Base-by-base conservation (phyloP, 2,797 vertebrate genomes). In the Heliangelus exortis region DNA sequence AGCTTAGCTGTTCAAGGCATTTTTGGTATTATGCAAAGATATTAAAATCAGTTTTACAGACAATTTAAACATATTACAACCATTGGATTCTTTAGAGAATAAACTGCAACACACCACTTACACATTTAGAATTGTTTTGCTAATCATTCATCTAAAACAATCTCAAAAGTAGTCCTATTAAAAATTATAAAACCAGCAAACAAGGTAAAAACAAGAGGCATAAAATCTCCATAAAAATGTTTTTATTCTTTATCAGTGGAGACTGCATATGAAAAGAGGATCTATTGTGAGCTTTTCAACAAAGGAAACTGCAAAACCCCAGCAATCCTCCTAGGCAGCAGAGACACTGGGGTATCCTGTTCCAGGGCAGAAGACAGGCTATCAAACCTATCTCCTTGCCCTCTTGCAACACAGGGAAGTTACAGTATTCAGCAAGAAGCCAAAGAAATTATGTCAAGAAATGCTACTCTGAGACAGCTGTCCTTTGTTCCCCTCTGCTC, bases 221-320 rank as follows among this genome's bases (percentile, higher is more conserved):
- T 14, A 58, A 86, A 51, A 59, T 77, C 21, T 81, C 74, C 73
- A 90, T 77, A 84, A 94, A 97, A 96, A 84, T 31, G 68, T 71
- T 92, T 97, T 96, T 96, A 95, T 96, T 95, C 67, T 48, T 79
- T 73, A 74, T 75, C 67, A 82, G 31, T 18, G 57, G 69, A 84
- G 58, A 50, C 33, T n/a, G 54, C 23, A 55, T 82, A 39, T 51
- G 53, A 81, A 73, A 77, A 80, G 53, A 93, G 47, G 53, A 68
- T 43, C 54, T 80, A 76, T 1, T 21, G 15, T 12, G 11, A 88
- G n/a, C 53, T 94, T 76, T 80, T 80, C 74, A 93, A 89, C 63
- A 69, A 62, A 80, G 76, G 20, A 59, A 92, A 83, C 39, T 13
- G n/a, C 55, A 71, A 25, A 77, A 89, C 53, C 6, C 0, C 43